Conservation (phyloP, 2,113 vertebrate species). For the Melanocharis versteri region DNA sequence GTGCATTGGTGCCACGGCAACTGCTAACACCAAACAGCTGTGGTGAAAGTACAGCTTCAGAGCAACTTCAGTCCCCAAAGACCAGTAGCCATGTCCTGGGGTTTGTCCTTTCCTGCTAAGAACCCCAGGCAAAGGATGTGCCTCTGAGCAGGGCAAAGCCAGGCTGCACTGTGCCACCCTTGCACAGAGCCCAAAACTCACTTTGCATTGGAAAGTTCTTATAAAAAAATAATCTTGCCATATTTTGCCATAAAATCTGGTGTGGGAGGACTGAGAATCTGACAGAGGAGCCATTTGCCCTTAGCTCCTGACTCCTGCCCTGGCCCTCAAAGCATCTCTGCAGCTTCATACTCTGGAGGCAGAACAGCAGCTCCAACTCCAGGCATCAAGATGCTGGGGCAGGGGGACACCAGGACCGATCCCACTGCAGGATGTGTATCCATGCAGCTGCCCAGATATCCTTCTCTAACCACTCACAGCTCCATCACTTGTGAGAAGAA, state of each 20-base stretch:
- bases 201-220: not conserved
- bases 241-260: not conserved
- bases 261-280: not conserved
- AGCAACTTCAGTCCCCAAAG: not conserved
- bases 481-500: not conserved
- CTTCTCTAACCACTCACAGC: not conserved
- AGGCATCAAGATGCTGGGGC: not conserved
- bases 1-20: conserved; percentile 41
- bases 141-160: not conserved
- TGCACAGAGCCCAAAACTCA: not conserved
- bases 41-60: not conserved
- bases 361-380: not conserved
- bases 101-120: not conserved
- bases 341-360: not conserved
- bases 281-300: not conserved
- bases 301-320: not conserved
- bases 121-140: not conserved
- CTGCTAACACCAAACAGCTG: conserved; percentile 18
- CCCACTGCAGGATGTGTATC: not conserved
- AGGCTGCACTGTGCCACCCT: not conserved
- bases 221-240: not conserved
- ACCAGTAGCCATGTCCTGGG: not conserved
- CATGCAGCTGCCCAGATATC: not conserved
- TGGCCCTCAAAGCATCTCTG: not conserved
- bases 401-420: not conserved